These are phyloP conservation scores for Trichomycterus rosablanca DNA, from an alignment of 2,113 vertebrate species.

Conservation along the genomic window DNA sequence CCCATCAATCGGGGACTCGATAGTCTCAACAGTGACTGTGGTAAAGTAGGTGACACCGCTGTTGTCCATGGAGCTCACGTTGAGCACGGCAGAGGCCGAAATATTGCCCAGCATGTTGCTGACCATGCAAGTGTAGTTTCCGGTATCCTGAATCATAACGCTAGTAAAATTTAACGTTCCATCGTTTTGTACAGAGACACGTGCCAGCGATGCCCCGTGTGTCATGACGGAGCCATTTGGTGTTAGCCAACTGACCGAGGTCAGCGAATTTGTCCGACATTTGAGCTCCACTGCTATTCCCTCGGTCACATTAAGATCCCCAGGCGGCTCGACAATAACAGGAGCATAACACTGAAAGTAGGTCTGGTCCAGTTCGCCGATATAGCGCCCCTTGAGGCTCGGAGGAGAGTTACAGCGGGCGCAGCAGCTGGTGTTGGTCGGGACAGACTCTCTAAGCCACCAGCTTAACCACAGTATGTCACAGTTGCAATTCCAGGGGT, in stretches of 20 bases:
- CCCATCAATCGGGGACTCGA: slow-evolving; percentile 83
- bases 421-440: slow-evolving; percentile 71
- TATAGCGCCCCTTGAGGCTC: slow-evolving; percentile 68
- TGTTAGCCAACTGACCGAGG: slow-evolving; percentile 93
- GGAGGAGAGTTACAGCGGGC: slow-evolving; percentile 66
- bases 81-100: slow-evolving; percentile 90
- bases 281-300: slow-evolving; percentile 94
- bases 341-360: slow-evolving; percentile 94
- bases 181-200: slow-evolving; percentile 89
- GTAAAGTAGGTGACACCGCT: slow-evolving; percentile 92
- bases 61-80: slow-evolving; percentile 88
- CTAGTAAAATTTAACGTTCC: slow-evolving; percentile 93
- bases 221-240: slow-evolving; percentile 93
- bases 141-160: slow-evolving; percentile 90
- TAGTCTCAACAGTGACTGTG: slow-evolving; percentile 94
- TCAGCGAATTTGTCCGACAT: slow-evolving; percentile 89
- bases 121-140: slow-evolving; percentile 95
- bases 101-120: slow-evolving; percentile 96
- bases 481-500: slow-evolving; percentile 75
- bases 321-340: slow-evolving; percentile 90
- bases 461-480: slow-evolving; percentile 74
- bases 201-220: slow-evolving; percentile 85
- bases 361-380: slow-evolving; percentile 78
- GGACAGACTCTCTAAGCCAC: slow-evolving; percentile 72
- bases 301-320: slow-evolving; percentile 74